Percentiles rank a stretch among this genome's conserved stretches.
Evolutionary conservation across 2,113 vertebrate genomes (phyloP).

Genomic region (Oxyruncus cristatus): DNA sequence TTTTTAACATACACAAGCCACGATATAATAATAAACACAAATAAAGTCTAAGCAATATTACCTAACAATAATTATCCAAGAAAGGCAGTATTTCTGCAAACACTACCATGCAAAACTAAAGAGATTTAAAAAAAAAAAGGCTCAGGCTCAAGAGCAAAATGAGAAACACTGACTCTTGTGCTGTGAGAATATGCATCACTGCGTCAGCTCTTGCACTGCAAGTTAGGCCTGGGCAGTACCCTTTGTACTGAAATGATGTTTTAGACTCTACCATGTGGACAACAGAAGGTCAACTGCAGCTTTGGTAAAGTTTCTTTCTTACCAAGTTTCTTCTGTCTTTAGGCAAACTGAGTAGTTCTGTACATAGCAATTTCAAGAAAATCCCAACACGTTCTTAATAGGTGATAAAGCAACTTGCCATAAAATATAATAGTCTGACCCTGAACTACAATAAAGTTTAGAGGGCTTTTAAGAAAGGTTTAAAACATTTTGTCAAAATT

Average conservation of each 20-base stretch:
- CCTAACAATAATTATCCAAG: background rate
- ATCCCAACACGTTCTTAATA: background rate
- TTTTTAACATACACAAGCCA: background rate
- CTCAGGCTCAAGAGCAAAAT: background rate
- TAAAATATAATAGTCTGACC: background rate
- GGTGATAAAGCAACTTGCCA: background rate
- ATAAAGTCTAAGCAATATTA: background rate
- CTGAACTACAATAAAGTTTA: background rate
- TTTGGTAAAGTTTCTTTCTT: background rate
- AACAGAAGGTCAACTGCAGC: background rate
- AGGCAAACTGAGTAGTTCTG: background rate
- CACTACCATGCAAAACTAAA: background rate
- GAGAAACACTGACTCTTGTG: background rate
- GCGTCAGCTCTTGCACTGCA: background rate
- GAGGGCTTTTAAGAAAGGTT: background rate
- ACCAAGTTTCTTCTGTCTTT: background rate
- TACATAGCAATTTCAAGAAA: background rate
- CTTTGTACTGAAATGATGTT: background rate
- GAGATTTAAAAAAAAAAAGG: background rate
- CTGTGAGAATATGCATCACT: background rate
- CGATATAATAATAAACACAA: background rate
- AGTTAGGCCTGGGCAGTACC: background rate
- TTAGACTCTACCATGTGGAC: slow-evolving; percentile 40
- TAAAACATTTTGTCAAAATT: background rate
- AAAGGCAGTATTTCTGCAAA: background rate